Evolutionary conservation across 2,113 vertebrate species (phyloP).

Genomic region (Ia io): DNA sequence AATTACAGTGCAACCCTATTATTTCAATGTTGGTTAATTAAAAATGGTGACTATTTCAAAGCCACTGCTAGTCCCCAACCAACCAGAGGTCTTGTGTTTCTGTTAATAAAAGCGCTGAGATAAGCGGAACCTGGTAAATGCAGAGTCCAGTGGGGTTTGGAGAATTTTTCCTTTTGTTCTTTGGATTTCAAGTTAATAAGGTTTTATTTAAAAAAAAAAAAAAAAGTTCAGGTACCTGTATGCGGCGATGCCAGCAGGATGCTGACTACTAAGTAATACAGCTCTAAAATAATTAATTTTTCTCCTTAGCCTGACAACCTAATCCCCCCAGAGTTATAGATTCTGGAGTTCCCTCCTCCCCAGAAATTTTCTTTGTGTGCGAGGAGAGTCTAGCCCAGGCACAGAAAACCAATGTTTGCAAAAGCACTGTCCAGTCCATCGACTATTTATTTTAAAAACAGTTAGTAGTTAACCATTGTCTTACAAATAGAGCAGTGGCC

Average conservation of each 20-base stretch:
- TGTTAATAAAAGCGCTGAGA: conserved; percentile 51
- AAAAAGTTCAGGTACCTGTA: background rate
- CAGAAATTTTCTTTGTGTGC: background rate
- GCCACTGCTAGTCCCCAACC: background rate
- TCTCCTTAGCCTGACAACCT: background rate
- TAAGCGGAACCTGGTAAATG: conserved; percentile 20
- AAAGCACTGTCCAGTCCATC: background rate
- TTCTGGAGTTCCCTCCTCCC: background rate
- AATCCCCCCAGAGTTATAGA: background rate
- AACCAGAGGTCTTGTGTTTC: background rate
- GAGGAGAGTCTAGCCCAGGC: background rate
- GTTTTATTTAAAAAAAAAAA: background rate
- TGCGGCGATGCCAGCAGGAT: background rate
- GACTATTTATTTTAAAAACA: background rate
- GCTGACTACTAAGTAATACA: background rate
- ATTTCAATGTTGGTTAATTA: conserved; percentile 62
- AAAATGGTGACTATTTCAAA: conserved; percentile 64
- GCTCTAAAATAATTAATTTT: conserved; percentile 16
- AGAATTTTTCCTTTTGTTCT: conserved; percentile 43
- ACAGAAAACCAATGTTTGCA: background rate
- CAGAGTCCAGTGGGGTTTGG: background rate
- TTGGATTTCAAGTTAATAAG: conserved; percentile 67
- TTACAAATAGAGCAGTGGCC: background rate
- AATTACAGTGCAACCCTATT: conserved; percentile 45
- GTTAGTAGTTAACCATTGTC: background rate